Base-by-base conservation (phyloP, 2,888 invertebrate genomes). In the Dioctria linearis region DNA sequence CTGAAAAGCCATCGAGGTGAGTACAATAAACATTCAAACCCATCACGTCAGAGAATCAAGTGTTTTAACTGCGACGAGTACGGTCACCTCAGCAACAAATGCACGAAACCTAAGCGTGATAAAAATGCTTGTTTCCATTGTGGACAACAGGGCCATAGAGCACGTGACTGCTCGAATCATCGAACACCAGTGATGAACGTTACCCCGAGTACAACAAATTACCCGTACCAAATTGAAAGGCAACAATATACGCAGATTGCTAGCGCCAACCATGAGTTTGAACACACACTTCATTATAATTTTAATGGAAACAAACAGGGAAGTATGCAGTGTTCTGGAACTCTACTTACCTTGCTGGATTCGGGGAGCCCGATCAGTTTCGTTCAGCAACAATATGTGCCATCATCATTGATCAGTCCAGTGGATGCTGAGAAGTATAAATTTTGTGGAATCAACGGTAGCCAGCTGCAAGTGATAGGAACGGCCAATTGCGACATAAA, bases 361-460 rank as follows among this genome's bases (percentile, higher is more conserved):
- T 80, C 82, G n/a, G 81, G 80, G n/a, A 81, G 1, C 25, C 25
- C 25, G 25, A 25, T 25, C 25, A 25, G 25, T 25, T 25, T 25
- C 25, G 25, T 25, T 2, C 79, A 82, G 54, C 49, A 80, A 40
- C 75, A n/a, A n/a, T n/a, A n/a, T n/a, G n/a, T n/a, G n/a, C n/a
- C n/a, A n/a, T n/a, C n/a, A n/a, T n/a, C n/a, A n/a, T n/a, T n/a
- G n/a, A n/a, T n/a, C n/a, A 81, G 43, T 82, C 25, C 25, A 25
- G 59, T 51, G 54, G 61, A 80, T 39, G 8, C 8, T 11, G 78
- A 82, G 11, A 80, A 78, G 40, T 43, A 67, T 9, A 73, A 80
- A 11, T 82, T 81, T 67, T 79, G 79, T 80, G 83, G 82, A 3
- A 71, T 82, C 25, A 82, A 81, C 61, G 76, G 61, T 40, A 82